Evolutionary conservation across 2,888 invertebrate species (phyloP), one percentile per base, ranked within the genome.

Genomic region (Ormia ochracea): DNA sequence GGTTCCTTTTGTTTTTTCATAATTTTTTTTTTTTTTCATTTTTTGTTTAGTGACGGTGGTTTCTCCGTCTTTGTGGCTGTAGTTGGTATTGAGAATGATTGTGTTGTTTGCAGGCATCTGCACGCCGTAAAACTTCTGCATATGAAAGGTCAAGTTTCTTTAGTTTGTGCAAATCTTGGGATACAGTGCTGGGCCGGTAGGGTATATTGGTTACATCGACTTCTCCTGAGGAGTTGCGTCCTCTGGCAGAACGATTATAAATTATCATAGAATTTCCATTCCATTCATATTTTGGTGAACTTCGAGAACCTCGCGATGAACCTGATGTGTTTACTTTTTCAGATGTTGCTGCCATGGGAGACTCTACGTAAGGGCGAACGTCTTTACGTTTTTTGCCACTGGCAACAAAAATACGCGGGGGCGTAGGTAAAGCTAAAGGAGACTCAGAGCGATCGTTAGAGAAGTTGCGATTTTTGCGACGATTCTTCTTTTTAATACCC

Each of bases 71-170:
- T 59, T 84, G 82, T 21, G 79, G 79, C 58, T 82, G 82, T 66
- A 81, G 84, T 41, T 78, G 72, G 2, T 84, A 83, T 56, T 82
- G 73, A 19, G 72, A 83, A 45, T 84, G 81, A 26, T 84, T 81
- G 36, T 81, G 79, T 19, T 86, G 87, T 73, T 88, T 89, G 68
- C 88, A 89, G 74, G 86, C 86, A 79, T 89, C 90, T 7, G 90
- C 93, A 87, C 94, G 93, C 82, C 94, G 91, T 81, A 96, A 90
- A 19, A 94, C 96, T 89, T 96, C 96, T 5, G 96, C 96, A 88
- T 96, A 96, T 12, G 96, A 95, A 86, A 95, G 91, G 85, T 96
- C 96, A 63, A 96, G 91, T 86, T 94, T 93, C 87, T 95, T 93
- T 76, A 96, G 90, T 86, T 94, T 94, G 87, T 95, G 94, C 82